A percentile compares a stretch with the other conserved stretches of the same genome.
These are phyloP conservation scores for Melanerpes formicivorus DNA, from an alignment of 2,113 vertebrate species.

Conservation along the genomic window DNA sequence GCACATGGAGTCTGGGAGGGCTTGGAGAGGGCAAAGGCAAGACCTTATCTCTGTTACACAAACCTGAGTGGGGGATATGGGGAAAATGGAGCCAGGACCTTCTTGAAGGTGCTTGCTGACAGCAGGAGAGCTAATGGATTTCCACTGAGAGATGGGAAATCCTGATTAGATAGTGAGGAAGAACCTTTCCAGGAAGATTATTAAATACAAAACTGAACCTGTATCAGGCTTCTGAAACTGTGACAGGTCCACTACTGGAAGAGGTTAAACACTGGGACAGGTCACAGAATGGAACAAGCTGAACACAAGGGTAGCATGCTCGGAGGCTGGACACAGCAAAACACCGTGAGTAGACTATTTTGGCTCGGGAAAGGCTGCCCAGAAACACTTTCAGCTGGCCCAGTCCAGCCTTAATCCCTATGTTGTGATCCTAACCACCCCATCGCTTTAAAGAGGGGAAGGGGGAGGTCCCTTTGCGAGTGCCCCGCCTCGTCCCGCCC, in stretches of 20 bases:
- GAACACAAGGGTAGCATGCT: neutral
- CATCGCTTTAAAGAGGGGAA: no score
- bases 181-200: neutral
- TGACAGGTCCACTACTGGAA: no score
- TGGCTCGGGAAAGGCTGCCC: neutral
- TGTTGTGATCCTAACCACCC: fast-evolving
- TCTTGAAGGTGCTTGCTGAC: neutral
- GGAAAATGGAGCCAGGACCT: no score
- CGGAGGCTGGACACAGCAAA: no score
- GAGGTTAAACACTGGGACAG: neutral
- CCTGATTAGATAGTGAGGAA: neutral
- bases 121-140: neutral
- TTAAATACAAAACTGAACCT: neutral
- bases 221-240: neutral
- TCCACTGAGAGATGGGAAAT: fast-evolving
- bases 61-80: fast-evolving
- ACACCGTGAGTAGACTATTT: neutral
- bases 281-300: neutral
- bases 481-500: neutral
- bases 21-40: neutral
- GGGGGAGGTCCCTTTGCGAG: neutral
- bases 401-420: neutral
- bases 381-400: no score
- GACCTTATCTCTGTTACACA: neutral
- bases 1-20: neutral